A percentile compares a stretch with the other conserved stretches of the same genome.
Conservation (phyloP, 2,113 vertebrate genomes). For the Corynorhinus townsendii region DNA sequence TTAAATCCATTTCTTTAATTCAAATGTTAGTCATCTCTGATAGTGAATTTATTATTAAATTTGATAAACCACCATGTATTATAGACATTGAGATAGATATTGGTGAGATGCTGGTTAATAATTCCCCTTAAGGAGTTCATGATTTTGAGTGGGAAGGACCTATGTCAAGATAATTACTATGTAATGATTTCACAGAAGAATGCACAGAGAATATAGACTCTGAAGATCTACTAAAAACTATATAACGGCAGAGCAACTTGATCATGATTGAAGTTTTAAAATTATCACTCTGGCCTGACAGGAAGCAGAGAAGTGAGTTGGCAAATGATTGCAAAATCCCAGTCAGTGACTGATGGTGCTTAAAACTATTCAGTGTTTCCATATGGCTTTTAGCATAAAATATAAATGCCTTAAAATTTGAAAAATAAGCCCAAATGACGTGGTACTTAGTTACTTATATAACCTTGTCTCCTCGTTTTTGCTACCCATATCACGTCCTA, state of each 20-base stretch:
- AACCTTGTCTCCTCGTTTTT: neutral
- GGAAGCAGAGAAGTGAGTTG: neutral
- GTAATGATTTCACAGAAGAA: neutral
- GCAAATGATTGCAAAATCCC: neutral
- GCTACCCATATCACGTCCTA: neutral
- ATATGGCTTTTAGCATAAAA: neutral
- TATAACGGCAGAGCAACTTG: neutral
- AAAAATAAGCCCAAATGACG: neutral
- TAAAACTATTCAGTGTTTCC: neutral
- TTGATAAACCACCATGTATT: neutral
- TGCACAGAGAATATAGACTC: neutral
- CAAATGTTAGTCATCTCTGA: constrained; percentile 26
- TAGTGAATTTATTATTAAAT: constrained; percentile 34
- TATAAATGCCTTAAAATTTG: neutral
- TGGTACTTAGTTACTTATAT: neutral
- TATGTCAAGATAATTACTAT: neutral
- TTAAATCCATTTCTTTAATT: constrained; percentile 3
- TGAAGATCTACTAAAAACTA: neutral
- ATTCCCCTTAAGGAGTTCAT: neutral
- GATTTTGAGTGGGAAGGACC: neutral
- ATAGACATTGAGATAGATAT: neutral
- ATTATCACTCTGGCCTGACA: neutral
- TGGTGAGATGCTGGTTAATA: neutral
- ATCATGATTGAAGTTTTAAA: neutral
- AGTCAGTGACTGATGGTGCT: neutral